Evolutionary conservation across 2,888 invertebrate genomes (phyloP).

Genomic region (Phortica magna): DNA sequence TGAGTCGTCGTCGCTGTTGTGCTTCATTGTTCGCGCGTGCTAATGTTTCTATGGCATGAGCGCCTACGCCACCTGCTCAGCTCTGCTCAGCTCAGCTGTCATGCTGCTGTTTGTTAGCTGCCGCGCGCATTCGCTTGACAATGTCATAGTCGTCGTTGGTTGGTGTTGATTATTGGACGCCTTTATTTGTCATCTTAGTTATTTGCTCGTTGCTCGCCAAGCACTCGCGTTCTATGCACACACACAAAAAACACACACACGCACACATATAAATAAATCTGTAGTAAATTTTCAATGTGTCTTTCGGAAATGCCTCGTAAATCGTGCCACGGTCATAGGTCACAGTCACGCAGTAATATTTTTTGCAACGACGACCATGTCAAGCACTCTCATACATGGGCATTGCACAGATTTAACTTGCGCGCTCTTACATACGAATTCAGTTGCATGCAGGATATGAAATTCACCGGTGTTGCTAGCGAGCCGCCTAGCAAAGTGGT

Average conservation of each 20-base stretch:
- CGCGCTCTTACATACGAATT: conserved; percentile 34
- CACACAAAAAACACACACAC: conserved; percentile 27
- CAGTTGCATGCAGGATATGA: background rate
- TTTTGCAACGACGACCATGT: conserved; percentile 33
- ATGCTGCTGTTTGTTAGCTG: no score
- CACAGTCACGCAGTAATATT: conserved; percentile 61
- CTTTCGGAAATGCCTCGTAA: conserved; percentile 75
- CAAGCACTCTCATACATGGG: background rate
- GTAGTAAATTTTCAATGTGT: conserved; percentile 72
- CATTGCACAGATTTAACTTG: conserved; percentile 70
- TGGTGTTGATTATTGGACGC: conserved; percentile 50
- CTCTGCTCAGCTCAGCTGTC: no score
- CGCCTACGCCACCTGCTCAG: no score
- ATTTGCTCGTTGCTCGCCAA: background rate
- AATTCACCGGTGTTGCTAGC: background rate
- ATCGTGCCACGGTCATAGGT: conserved; percentile 69
- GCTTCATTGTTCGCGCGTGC: conserved; percentile 47
- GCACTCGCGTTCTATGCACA: background rate
- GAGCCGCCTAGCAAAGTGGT: background rate
- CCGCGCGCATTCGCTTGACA: no score
- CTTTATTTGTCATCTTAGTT: conserved; percentile 40
- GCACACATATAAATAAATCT: conserved; percentile 70
- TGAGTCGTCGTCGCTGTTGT: conserved; percentile 19
- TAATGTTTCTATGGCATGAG: background rate
- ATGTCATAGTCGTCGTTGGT: background rate